Evolutionary conservation across 2,888 invertebrate species (phyloP).

Genomic region (Cremastinae sp.): DNA sequence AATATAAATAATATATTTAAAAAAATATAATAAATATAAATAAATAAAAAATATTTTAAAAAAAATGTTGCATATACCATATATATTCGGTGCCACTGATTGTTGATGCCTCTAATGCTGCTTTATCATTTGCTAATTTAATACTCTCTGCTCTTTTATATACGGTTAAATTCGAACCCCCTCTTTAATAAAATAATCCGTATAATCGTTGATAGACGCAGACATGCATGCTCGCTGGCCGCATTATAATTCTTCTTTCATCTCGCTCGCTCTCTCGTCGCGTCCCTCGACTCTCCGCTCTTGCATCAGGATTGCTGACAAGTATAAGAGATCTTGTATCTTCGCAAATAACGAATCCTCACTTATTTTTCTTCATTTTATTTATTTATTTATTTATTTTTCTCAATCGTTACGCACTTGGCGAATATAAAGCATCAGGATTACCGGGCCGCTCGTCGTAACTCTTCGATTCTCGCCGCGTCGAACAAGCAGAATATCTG

Average conservation of each 20-base stretch:
- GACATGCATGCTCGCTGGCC: too few species aligned
- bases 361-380: slow-evolving; percentile 23
- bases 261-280: too few species aligned
- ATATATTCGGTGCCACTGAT: slow-evolving; percentile 31
- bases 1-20: too few species aligned
- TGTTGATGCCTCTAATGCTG: slow-evolving; percentile 40
- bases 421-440: slow-evolving; percentile 75
- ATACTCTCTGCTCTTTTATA: too few species aligned
- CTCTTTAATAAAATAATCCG: slow-evolving; percentile 58
- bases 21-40: too few species aligned
- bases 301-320: slow-evolving; percentile 20
- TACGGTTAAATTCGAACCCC: slow-evolving; percentile 45
- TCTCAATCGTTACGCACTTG: slow-evolving; percentile 64
- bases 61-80: slow-evolving; percentile 11
- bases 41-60: too few species aligned
- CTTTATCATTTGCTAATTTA: slow-evolving; percentile 47
- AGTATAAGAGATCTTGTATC: slow-evolving; percentile 29
- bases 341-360: slow-evolving; percentile 42
- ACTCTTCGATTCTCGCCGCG: slow-evolving; percentile 68
- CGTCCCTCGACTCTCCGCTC: too few species aligned
- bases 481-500: slow-evolving; percentile 41
- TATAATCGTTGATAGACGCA: slow-evolving; percentile 52
- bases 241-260: too few species aligned
- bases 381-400: slow-evolving; percentile 58
- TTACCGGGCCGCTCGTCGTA: slow-evolving; percentile 72